Evolutionary conservation across 1,140 invertebrate species (phyloP).

Genomic region (Leptinotarsa undecemlineata): DNA sequence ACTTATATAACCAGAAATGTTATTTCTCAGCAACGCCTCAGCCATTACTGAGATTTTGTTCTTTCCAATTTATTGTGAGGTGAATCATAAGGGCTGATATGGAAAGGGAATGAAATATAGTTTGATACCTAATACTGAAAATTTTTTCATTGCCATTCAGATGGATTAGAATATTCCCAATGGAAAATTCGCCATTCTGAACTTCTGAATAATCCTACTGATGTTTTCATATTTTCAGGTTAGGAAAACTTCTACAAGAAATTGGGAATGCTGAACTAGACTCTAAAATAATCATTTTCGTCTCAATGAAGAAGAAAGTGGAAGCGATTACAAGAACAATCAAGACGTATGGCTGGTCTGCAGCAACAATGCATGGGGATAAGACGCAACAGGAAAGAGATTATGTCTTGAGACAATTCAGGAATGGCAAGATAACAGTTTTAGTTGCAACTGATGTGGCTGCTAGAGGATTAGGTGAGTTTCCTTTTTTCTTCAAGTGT

Average conservation of each 20-base stretch:
- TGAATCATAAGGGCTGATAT: no score
- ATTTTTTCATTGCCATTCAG: no score
- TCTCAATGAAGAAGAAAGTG: constrained; percentile 94
- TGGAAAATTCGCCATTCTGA: no score
- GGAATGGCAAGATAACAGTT: constrained; percentile 84
- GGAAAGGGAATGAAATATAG: no score
- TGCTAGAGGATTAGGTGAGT: constrained; percentile 94
- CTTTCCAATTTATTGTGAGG: no score
- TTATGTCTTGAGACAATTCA: constrained; percentile 93
- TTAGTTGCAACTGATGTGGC: constrained; percentile 98
- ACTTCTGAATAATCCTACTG: no score
- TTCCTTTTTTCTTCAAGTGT: no score
- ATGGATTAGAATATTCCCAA: no score
- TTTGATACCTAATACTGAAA: no score
- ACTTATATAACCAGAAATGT: no score
- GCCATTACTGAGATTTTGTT: no score
- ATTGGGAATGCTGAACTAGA: constrained; percentile 83
- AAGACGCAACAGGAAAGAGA: constrained; percentile 96
- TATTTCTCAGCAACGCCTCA: no score
- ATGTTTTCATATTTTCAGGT: constrained; percentile 38
- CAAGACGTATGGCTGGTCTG: constrained; percentile 85
- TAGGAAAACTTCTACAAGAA: constrained; percentile 83
- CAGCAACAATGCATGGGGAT: constrained; percentile 94
- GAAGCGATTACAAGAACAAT: constrained; percentile 90
- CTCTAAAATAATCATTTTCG: constrained; percentile 94